Evolutionary conservation across 1,140 invertebrate species (phyloP).

Genomic region (Oreohelix idahoensis): DNA sequence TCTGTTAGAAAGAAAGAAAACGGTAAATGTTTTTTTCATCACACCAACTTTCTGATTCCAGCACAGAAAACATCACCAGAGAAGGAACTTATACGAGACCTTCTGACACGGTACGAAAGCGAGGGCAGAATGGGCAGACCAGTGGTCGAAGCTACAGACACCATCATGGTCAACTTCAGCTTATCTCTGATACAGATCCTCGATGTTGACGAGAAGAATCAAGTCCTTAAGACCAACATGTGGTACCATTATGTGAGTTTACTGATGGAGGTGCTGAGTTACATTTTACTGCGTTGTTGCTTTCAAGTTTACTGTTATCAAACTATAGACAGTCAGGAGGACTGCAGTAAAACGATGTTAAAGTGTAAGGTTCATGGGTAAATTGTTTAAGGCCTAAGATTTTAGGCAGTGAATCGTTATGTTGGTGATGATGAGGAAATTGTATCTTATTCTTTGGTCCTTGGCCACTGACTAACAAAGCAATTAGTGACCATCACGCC

Average conservation of each 20-base stretch:
- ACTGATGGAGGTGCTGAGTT: too few relatives aligned
- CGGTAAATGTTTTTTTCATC: not conserved
- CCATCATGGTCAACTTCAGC: constrained; percentile 68
- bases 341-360: too few relatives aligned
- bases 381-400: too few relatives aligned
- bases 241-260: constrained; percentile 71
- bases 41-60: not conserved
- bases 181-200: constrained; percentile 72
- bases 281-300: too few relatives aligned
- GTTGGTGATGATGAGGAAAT: too few relatives aligned
- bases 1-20: not conserved
- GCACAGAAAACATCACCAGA: constrained; percentile 61
- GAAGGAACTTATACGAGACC: constrained; percentile 70
- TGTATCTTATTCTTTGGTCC: too few relatives aligned
- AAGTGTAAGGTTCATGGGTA: too few relatives aligned
- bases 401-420: too few relatives aligned
- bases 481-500: too few relatives aligned
- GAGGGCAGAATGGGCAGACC: constrained; percentile 70
- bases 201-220: constrained; percentile 72
- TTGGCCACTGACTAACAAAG: too few relatives aligned
- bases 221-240: constrained; percentile 71
- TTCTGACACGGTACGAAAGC: constrained; percentile 68
- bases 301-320: too few relatives aligned
- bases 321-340: too few relatives aligned
- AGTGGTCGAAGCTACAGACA: constrained; percentile 67